Evolutionary conservation across 2,113 vertebrate genomes (phyloP).

Genomic region (Eupsittula cactorum): DNA sequence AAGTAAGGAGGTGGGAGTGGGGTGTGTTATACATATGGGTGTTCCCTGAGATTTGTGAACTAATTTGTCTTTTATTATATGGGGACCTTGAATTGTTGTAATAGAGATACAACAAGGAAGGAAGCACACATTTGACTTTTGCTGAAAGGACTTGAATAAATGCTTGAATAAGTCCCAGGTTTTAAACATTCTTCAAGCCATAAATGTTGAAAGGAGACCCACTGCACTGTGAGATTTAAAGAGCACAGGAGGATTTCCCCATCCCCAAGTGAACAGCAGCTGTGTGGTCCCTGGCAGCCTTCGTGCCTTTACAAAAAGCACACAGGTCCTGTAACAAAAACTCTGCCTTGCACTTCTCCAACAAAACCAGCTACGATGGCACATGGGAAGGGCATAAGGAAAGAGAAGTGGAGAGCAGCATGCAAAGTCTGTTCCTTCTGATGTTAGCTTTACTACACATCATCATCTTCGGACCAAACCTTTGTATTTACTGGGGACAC

Average conservation of each 20-base stretch:
- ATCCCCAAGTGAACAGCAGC: neutral
- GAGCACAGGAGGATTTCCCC: neutral
- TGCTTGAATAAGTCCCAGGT: neutral
- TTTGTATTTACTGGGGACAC: neutral
- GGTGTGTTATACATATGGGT: neutral
- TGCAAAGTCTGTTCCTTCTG: neutral
- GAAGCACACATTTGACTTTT: neutral
- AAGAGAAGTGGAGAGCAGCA: neutral
- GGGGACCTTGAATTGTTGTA: neutral
- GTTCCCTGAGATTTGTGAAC: neutral
- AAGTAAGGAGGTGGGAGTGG: neutral
- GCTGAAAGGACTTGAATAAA: neutral
- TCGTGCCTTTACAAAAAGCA: neutral
- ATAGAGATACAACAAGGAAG: neutral
- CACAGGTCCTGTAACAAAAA: neutral
- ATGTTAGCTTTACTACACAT: neutral
- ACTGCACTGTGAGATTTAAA: neutral
- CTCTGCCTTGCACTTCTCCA: neutral
- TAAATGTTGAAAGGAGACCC: neutral
- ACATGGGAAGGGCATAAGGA: accelerated
- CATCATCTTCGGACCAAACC: neutral
- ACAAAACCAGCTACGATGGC: accelerated
- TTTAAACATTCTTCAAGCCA: neutral
- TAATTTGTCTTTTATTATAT: neutral
- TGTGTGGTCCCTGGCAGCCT: neutral